These are phyloP conservation scores for Sebastes kiyomatsui DNA, from an alignment of 2,797 vertebrate species.

Conservation along the genomic window DNA sequence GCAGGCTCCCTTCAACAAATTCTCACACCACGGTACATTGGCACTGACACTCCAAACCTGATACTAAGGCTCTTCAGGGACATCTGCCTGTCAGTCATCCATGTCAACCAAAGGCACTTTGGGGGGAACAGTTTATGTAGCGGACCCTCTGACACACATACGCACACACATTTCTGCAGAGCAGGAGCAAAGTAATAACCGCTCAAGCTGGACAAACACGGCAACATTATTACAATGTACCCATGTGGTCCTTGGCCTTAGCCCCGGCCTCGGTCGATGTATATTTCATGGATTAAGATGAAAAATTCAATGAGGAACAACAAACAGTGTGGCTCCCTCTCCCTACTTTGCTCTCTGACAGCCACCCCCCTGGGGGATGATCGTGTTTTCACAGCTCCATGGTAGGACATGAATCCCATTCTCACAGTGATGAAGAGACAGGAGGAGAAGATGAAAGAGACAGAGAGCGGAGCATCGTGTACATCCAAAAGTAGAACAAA, in stretches of 20 bases:
- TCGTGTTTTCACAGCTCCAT: slow-evolving; percentile 65
- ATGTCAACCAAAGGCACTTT: slow-evolving; percentile 43
- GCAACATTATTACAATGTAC: slow-evolving; percentile 55
- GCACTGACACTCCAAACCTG: slow-evolving; percentile 63
- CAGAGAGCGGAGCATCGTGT: slow-evolving; percentile 29
- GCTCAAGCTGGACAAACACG: slow-evolving; percentile 60
- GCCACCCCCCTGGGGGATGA: slow-evolving; percentile 51
- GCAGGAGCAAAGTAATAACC: slow-evolving; percentile 44
- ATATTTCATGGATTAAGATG: slow-evolving; percentile 76
- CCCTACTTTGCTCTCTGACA: slow-evolving; percentile 65
- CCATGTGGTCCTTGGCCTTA: slow-evolving; percentile 42
- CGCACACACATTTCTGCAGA: background rate
- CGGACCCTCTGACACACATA: slow-evolving; percentile 17
- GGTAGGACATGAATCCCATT: slow-evolving; percentile 73
- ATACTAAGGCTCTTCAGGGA: slow-evolving; percentile 67
- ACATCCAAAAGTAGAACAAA: slow-evolving; percentile 62
- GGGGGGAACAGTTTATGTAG: slow-evolving; percentile 19
- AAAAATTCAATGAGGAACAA: slow-evolving; percentile 77
- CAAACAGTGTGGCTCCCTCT: slow-evolving; percentile 48
- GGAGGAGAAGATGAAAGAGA: slow-evolving; percentile 59
- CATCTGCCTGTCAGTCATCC: slow-evolving; percentile 67
- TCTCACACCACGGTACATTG: slow-evolving; percentile 43
- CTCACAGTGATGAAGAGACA: slow-evolving; percentile 63
- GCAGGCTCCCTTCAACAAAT: slow-evolving; percentile 48
- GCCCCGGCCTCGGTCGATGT: slow-evolving; percentile 50